phyloP scores from a whole-genome alignment of 2,888 invertebrate genomes.

The Chloroclysta siterata region DNA sequence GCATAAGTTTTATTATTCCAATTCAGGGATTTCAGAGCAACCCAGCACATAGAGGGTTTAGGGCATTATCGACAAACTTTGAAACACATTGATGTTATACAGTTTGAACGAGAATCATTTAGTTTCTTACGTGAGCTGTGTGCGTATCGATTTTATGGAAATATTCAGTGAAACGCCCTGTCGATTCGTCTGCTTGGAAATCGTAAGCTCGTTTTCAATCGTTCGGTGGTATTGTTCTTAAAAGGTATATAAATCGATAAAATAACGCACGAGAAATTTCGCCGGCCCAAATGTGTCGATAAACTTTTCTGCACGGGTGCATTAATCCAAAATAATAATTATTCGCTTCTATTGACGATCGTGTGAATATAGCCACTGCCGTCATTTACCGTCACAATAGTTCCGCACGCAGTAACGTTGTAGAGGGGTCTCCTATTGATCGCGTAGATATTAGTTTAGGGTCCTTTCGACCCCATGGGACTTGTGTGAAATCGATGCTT shows the following conservation, averaged over 20 bases:
- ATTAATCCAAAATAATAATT: slow-evolving; percentile 34
- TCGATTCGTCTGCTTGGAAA: neutral
- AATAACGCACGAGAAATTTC: neutral
- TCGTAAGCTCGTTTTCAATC: neutral
- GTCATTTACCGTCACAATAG: slow-evolving; percentile 49
- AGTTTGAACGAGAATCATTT: neutral
- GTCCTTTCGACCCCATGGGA: slow-evolving; percentile 49
- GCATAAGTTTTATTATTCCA: slow-evolving; percentile 11
- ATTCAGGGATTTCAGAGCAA: neutral
- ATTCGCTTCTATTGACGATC: slow-evolving; percentile 36
- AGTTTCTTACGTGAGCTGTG: slow-evolving; percentile 1
- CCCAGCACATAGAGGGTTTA: neutral
- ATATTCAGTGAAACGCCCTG: neutral
- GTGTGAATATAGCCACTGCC: slow-evolving; percentile 56
- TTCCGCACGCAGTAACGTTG: slow-evolving; percentile 56
- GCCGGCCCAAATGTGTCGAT: neutral
- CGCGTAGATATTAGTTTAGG: slow-evolving; percentile 55
- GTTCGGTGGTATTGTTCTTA: neutral
- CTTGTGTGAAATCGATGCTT: slow-evolving; percentile 70
- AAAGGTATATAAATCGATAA: neutral
- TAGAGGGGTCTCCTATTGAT: slow-evolving; percentile 52
- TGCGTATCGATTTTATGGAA: slow-evolving; percentile 11
- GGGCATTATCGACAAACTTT: slow-evolving; percentile 11
- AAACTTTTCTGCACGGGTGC: slow-evolving; percentile 11
- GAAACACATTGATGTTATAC: neutral